Conservation (phyloP, 1,140 invertebrate genomes). For the Drosophila tani region DNA sequence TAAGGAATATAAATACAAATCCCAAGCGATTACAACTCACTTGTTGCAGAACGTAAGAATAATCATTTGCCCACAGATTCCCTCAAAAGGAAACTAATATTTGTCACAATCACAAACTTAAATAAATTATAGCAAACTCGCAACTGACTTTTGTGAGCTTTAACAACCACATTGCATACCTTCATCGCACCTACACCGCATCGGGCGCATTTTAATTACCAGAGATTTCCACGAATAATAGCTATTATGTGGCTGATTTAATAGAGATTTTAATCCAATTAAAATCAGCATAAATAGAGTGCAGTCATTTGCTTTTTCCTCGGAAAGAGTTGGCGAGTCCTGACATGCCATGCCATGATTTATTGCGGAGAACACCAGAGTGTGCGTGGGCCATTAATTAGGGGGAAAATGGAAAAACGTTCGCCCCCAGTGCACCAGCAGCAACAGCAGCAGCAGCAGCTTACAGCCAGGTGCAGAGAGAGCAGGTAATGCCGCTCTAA, state of each 20-base stretch:
- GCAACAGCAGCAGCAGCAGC: constrained; percentile 7
- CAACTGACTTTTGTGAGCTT: too few species aligned
- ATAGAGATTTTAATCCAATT: constrained; percentile 6
- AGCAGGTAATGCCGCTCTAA: constrained; percentile 43
- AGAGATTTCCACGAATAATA: background rate
- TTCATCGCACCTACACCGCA: too few species aligned
- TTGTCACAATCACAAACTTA: too few species aligned
- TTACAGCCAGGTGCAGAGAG: constrained; percentile 12
- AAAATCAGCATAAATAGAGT: constrained; percentile 1
- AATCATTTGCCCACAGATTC: too few species aligned
- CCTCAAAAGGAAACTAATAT: too few species aligned
- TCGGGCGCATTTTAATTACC: background rate
- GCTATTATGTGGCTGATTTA: background rate
- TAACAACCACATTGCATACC: too few species aligned
- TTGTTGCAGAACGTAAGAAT: too few species aligned
- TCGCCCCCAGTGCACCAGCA: background rate
- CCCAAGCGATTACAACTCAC: too few species aligned
- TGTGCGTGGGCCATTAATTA: constrained; percentile 20
- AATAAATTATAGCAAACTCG: too few species aligned
- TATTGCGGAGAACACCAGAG: background rate
- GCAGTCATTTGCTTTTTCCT: background rate
- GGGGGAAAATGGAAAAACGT: background rate
- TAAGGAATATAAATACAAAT: too few species aligned
- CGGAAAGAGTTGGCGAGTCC: background rate
- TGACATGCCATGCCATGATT: constrained; percentile 2